A percentile compares a stretch with the other conserved stretches of the same genome.
phyloP scores from a whole-genome alignment of 2,888 invertebrate species.

The Beris chalybata region DNA sequence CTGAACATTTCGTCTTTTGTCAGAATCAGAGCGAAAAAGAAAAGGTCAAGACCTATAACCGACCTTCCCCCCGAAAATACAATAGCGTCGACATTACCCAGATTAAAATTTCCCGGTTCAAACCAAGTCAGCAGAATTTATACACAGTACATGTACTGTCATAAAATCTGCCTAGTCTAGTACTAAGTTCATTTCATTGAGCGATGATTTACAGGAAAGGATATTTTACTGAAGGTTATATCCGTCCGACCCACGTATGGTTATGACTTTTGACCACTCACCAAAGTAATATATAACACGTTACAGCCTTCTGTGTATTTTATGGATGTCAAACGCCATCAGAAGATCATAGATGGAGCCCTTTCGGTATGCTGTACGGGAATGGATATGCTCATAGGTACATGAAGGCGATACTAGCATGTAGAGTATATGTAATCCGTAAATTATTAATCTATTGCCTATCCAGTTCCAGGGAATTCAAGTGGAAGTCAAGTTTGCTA shows the following conservation, averaged over 20 bases:
- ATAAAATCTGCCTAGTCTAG: conserved; percentile 15
- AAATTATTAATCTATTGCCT: no score
- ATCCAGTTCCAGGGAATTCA: no score
- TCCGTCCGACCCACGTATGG: conserved; percentile 17
- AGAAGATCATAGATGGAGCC: no score
- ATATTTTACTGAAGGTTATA: conserved; percentile 8
- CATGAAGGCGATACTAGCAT: no score
- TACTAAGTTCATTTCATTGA: conserved; percentile 28
- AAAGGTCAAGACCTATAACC: conserved; percentile 23
- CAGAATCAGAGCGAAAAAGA: conserved; percentile 5
- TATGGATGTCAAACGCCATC: conserved; percentile 35
- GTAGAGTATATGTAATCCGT: no score
- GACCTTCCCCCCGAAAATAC: conserved; percentile 18
- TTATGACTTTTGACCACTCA: conserved; percentile 32
- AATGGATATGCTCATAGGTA: no score
- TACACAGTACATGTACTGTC: conserved; percentile 25
- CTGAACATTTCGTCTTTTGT: not conserved
- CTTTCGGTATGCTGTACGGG: no score
- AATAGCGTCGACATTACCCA: conserved; percentile 29
- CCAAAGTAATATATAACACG: conserved; percentile 27
- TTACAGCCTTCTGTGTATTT: conserved; percentile 26
- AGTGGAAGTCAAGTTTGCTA: no score
- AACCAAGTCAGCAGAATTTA: conserved; percentile 30
- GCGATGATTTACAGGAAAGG: conserved; percentile 27
- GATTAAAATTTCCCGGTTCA: conserved; percentile 30